Evolutionary conservation across 2,888 invertebrate genomes (phyloP).

Genomic region (Vesta saturnalis): DNA sequence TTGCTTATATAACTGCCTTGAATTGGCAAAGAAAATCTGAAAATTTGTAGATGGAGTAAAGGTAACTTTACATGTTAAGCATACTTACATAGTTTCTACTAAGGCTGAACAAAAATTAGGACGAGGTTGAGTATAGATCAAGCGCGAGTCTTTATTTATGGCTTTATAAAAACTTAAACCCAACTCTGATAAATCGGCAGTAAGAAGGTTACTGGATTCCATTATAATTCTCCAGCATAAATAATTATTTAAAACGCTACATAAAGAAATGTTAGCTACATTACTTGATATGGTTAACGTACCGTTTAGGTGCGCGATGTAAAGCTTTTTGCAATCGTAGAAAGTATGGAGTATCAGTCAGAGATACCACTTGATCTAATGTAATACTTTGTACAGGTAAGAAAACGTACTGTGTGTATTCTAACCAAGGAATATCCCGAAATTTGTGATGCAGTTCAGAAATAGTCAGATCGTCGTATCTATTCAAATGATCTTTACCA

Average conservation of each 20-base stretch:
- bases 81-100: conserved; percentile 4
- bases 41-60: not conserved
- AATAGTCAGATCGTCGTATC: conserved; percentile 59
- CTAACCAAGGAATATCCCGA: conserved; percentile 55
- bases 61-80: not conserved
- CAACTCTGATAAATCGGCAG: not conserved
- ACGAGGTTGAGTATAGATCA: not conserved
- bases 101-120: conserved; percentile 2
- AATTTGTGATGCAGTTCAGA: conserved; percentile 64
- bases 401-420: conserved; percentile 54
- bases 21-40: conserved; percentile 33
- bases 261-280: not conserved
- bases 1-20: conserved; percentile 52
- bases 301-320: conserved; percentile 54
- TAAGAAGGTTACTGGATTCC: conserved; percentile 2
- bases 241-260: not conserved
- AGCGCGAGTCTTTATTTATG: not conserved
- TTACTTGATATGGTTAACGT: conserved; percentile 13
- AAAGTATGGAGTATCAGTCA: conserved; percentile 53
- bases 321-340: conserved; percentile 51
- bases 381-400: conserved; percentile 48
- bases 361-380: conserved; percentile 54
- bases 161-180: not conserved
- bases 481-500: conserved; percentile 29
- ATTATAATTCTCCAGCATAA: conserved; percentile 4